Percentiles rank a stretch among this genome's conserved stretches.
Evolutionary conservation across 2,113 vertebrate genomes (phyloP).

Genomic region (Gobio gobio): DNA sequence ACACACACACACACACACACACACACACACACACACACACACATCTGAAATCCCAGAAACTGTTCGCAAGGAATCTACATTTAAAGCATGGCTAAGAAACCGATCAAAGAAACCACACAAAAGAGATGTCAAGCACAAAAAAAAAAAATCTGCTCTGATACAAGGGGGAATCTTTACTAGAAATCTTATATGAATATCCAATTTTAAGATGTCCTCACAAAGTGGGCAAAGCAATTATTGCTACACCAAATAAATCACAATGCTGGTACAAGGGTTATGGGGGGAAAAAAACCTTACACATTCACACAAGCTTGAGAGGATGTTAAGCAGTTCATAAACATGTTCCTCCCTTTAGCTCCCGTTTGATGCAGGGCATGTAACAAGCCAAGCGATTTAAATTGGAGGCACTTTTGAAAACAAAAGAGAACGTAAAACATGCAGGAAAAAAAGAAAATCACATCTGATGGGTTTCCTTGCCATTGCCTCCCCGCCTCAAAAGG

Average conservation of each 20-base stretch:
- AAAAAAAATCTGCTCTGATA: constrained; percentile 65
- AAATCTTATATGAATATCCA: constrained; percentile 67
- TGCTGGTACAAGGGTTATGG: constrained; percentile 64
- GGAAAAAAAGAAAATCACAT: constrained; percentile 67
- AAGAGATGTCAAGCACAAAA: constrained; percentile 64
- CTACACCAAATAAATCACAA: constrained; percentile 72
- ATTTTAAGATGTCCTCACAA: constrained; percentile 59
- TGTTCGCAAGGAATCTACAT: constrained; percentile 77
- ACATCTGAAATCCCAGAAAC: constrained; percentile 74
- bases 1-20: neutral
- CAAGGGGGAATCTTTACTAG: constrained; percentile 56
- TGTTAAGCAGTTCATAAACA: constrained; percentile 55
- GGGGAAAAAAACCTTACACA: constrained; percentile 53
- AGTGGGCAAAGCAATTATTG: constrained; percentile 69
- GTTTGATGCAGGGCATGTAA: constrained; percentile 70
- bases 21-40: constrained; percentile 23
- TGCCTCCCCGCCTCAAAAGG: neutral
- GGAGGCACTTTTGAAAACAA: constrained; percentile 80
- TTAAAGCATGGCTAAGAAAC: constrained; percentile 86
- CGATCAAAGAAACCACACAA: constrained; percentile 78
- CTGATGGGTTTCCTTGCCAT: constrained; percentile 42
- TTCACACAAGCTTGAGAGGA: constrained; percentile 46
- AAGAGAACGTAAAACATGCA: constrained; percentile 57
- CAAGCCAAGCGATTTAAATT: constrained; percentile 72
- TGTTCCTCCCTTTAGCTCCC: constrained; percentile 60